Evolutionary conservation across 2,797 vertebrate species (phyloP).

Genomic region (Ctenosaura bakeri): DNA sequence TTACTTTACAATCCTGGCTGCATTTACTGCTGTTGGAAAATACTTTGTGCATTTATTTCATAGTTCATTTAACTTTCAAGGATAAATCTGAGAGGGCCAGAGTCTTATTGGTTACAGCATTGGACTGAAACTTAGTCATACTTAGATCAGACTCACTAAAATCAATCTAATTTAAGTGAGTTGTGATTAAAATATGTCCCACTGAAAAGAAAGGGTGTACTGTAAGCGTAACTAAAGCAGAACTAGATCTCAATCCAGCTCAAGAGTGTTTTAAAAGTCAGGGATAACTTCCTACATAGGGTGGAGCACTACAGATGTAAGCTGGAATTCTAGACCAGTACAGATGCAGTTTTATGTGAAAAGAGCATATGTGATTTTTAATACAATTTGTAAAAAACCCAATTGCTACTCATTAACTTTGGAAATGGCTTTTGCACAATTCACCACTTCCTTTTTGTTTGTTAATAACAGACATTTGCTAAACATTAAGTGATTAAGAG

Average conservation of each 20-base stretch:
- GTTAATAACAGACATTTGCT: slow-evolving; percentile 44
- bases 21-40: not conserved
- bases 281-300: not conserved
- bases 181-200: not conserved
- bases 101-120: not conserved
- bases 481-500: slow-evolving; percentile 48
- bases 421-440: not conserved
- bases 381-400: not conserved
- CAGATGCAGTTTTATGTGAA: not conserved
- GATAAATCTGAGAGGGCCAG: not conserved
- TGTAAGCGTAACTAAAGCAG: not conserved
- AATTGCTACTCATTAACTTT: not conserved
- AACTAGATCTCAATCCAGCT: not conserved
- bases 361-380: not conserved
- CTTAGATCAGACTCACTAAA: not conserved
- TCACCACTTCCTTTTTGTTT: not conserved
- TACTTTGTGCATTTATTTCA: not conserved
- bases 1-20: not conserved
- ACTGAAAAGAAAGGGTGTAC: no score
- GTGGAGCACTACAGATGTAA: not conserved
- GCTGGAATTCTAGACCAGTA: not conserved
- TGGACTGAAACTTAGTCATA: not conserved
- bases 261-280: no score
- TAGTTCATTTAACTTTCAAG: slow-evolving; percentile 9
- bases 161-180: not conserved